Percentiles rank a stretch among this genome's conserved stretches.
These are phyloP conservation scores for Encarsia formosa DNA, from an alignment of 2,888 invertebrate genomes.

Conservation along the genomic window DNA sequence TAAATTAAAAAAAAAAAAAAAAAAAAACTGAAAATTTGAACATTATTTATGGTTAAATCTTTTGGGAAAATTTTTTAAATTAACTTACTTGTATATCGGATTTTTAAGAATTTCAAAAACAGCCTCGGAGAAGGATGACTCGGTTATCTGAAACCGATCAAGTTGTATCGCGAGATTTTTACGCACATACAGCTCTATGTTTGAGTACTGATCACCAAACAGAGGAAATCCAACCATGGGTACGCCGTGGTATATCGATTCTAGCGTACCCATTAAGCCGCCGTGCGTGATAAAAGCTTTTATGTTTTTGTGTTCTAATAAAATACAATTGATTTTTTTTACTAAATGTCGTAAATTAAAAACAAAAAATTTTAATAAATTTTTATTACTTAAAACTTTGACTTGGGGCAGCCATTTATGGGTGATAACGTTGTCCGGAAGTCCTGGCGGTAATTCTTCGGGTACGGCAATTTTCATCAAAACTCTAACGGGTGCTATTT, in stretches of 20 bases:
- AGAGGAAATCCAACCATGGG: slow-evolving; percentile 40
- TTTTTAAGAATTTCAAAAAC: slow-evolving; percentile 47
- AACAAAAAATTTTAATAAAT: background rate
- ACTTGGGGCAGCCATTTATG: slow-evolving; percentile 41
- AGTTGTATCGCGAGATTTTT: slow-evolving; percentile 33
- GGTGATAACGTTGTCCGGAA: slow-evolving; percentile 43
- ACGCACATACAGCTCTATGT: slow-evolving; percentile 32
- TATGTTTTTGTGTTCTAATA: slow-evolving; percentile 37
- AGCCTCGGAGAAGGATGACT: slow-evolving; percentile 42
- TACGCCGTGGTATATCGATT: slow-evolving; percentile 35
- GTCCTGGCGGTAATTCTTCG: slow-evolving; percentile 36
- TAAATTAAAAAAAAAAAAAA: no score
- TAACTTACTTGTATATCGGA: slow-evolving; percentile 42
- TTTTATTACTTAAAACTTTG: slow-evolving; percentile 38
- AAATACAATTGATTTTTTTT: background rate
- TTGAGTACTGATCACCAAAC: slow-evolving; percentile 39
- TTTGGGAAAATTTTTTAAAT: no score
- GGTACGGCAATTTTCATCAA: slow-evolving; percentile 40
- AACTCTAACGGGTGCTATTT: slow-evolving; percentile 41
- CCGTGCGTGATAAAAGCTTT: slow-evolving; percentile 40
- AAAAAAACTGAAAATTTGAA: no score
- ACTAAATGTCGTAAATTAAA: background rate
- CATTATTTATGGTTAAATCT: no score
- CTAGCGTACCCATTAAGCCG: slow-evolving; percentile 36
- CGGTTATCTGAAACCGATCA: slow-evolving; percentile 37